Evolutionary conservation across 2,888 invertebrate species (phyloP), one percentile per base, ranked within the genome.

Genomic region (Galeruca laticollis): DNA sequence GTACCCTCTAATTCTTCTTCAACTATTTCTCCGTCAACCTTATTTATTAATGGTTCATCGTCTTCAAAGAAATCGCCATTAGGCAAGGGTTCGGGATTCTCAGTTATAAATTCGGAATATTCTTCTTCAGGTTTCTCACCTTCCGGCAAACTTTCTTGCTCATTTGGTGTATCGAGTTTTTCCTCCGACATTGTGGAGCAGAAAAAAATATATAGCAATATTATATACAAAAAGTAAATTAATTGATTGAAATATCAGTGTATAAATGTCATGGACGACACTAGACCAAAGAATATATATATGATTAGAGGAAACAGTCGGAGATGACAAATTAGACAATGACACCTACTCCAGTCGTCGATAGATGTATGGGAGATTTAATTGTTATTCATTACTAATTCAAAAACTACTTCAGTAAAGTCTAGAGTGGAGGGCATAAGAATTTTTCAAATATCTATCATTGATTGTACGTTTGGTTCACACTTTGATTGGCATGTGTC

Each of bases 41-140:
- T 26, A 26, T 26, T 26, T 26, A 26, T 26, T 0, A 47, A 20
- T 65, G 43, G 26, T 57, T 66, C 69, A 57, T 63, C 15, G n/a
- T 63, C 57, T 57, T 63, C 47, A 9, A 47, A 47, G 2, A 47
- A 47, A 47, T 47, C 8, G 15, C 47, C 47, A 47, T 15, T 9
- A 8, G 47, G 47, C 9, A 47, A 6, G 9, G 47, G 47, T 18
- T 47, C 47, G 8, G 47, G 9, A 1, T 47, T 18, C 15, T 47
- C 15, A 8, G 18, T 18, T 15, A 47, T 47, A 18, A 47, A 47
- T 18, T 47, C 47, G 18, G 47, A 47, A 18, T 47, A 47, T 47
- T 8, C 8, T 47, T 47, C 47, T 5, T 26, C 26, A 6, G 6
- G 3, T 26, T 26, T 26, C 6, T 26, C 26, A 26, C 26, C n/a